phyloP scores from a whole-genome alignment of 2,113 vertebrate species.

The Melozone crissalis region DNA sequence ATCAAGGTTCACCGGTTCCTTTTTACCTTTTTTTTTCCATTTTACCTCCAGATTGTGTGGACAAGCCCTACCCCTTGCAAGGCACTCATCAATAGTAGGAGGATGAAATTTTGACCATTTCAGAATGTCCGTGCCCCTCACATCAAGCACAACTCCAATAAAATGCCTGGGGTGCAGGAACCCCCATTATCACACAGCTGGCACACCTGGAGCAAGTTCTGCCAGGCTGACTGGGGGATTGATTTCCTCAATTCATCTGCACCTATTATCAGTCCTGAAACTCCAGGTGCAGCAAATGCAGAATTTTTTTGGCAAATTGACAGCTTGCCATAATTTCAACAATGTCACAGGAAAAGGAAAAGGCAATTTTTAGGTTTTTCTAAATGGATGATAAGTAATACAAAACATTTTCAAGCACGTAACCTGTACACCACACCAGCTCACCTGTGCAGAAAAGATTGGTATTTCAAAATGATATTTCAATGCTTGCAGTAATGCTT shows the following conservation, averaged over 20 bases:
- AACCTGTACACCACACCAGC: too few relatives aligned
- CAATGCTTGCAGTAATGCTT: neutral
- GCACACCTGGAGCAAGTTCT: rapidly evolving
- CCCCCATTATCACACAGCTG: neutral
- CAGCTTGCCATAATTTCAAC: neutral
- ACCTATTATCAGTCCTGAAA: neutral
- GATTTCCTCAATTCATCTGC: neutral
- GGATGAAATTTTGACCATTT: neutral
- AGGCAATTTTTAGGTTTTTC: neutral
- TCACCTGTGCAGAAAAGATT: neutral
- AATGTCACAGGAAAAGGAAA: neutral
- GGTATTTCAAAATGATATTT: neutral
- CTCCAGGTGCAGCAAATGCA: neutral
- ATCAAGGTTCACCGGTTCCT: neutral
- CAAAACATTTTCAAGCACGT: too few relatives aligned
- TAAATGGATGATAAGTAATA: neutral
- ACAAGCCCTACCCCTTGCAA: neutral
- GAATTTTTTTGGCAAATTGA: neutral
- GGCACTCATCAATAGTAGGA: rapidly evolving
- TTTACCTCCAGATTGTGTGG: rapidly evolving
- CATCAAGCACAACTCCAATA: neutral
- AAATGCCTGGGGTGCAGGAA: neutral
- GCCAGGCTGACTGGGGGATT: neutral
- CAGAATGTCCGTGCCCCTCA: neutral
- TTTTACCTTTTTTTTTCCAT: neutral